Evolutionary conservation across 1,140 invertebrate species (phyloP).

Genomic region (Whitmania pigra): DNA sequence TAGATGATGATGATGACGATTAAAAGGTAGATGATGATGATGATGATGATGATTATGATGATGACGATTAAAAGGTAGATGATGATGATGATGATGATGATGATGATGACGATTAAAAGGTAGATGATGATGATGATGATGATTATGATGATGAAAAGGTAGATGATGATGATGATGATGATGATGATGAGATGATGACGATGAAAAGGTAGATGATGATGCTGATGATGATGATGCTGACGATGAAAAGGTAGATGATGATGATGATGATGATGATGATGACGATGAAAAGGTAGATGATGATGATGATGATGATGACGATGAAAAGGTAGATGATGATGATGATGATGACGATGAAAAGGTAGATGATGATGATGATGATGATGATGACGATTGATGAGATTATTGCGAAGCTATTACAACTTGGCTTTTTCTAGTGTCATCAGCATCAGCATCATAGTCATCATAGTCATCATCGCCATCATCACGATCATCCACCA

Average conservation of each 20-base stretch:
- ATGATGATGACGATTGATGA: neutral
- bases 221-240: neutral
- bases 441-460: no score
- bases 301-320: neutral
- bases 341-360: neutral
- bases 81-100: conserved; percentile 12
- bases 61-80: no score
- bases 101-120: neutral
- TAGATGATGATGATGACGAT: conserved; percentile 7
- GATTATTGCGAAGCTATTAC: no score
- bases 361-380: conserved; percentile 3
- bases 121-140: conserved; percentile 13
- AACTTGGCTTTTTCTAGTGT: no score
- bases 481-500: neutral
- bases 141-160: neutral
- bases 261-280: neutral
- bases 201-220: neutral
- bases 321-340: neutral
- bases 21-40: no score
- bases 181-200: no score
- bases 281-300: no score
- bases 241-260: no score
- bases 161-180: conserved; percentile 12
- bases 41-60: conserved; percentile 12
- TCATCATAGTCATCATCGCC: no score